Percentiles rank a stretch among this genome's conserved stretches.
phyloP scores from a whole-genome alignment of 92 coral and sea anemone genomes.

The Epizoanthus illoricatus region DNA sequence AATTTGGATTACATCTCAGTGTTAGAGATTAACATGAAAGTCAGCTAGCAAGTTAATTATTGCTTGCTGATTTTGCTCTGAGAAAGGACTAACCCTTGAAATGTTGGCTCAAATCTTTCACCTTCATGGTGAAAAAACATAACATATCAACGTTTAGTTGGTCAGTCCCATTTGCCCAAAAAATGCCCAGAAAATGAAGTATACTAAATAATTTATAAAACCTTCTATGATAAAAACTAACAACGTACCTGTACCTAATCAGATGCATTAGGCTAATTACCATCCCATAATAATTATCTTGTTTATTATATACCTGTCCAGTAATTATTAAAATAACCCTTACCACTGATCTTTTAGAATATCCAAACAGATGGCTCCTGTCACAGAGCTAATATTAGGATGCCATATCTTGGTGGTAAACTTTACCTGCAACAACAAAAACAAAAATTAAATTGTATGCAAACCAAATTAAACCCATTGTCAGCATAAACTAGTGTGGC shows the following conservation, averaged over 20 bases:
- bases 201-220: too few relatives aligned
- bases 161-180: not conserved
- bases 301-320: not conserved
- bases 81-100: not conserved
- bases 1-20: not conserved
- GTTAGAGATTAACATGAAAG: not conserved
- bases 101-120: not conserved
- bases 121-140: too few relatives aligned
- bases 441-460: not conserved
- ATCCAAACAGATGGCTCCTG: conserved; percentile 97
- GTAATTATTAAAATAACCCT: conserved; percentile 1
- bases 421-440: conserved; percentile 59
- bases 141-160: not conserved
- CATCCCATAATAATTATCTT: not conserved
- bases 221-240: too few relatives aligned
- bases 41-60: not conserved
- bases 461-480: not conserved
- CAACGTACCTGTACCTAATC: too few relatives aligned
- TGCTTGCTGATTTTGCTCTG: too few relatives aligned
- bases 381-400: conserved; percentile 97
- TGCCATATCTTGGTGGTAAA: conserved; percentile 96
- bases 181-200: too few relatives aligned
- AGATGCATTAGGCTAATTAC: too few relatives aligned
- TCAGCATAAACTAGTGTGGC: too few relatives aligned
- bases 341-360: conserved; percentile 96